Percentiles rank a stretch among this genome's conserved stretches.
Evolutionary conservation across 1,140 invertebrate genomes (phyloP).

Genomic region (Aphelenchoides besseyi): DNA sequence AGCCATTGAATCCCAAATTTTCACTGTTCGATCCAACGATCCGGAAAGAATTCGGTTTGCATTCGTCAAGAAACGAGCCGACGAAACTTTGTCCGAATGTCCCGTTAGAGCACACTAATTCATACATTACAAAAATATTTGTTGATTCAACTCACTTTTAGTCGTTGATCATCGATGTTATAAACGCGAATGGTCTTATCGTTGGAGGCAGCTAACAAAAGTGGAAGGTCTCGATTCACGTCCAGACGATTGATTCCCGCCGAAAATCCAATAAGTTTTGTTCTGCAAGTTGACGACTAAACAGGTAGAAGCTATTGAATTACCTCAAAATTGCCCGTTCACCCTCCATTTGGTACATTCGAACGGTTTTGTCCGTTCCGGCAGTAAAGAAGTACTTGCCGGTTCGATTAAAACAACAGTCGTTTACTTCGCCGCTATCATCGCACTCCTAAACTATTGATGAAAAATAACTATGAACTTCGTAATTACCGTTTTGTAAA

Average conservation of each 20-base stretch:
- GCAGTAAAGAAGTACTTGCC: slow-evolving; percentile 45
- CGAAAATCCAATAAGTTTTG: slow-evolving; percentile 38
- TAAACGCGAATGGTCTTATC: slow-evolving; percentile 37
- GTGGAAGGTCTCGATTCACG: slow-evolving; percentile 29
- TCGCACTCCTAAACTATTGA: slow-evolving; percentile 44
- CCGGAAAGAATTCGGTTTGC: slow-evolving; percentile 41
- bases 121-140: slow-evolving; percentile 19
- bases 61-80: slow-evolving; percentile 30
- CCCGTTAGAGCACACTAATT: slow-evolving; percentile 44
- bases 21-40: slow-evolving; percentile 40
- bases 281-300: slow-evolving; percentile 4
- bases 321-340: not conserved
- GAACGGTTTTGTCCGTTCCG: slow-evolving; percentile 44
- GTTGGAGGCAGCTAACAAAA: slow-evolving; percentile 42
- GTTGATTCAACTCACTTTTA: slow-evolving; percentile 23
- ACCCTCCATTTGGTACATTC: slow-evolving; percentile 32
- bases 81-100: slow-evolving; percentile 44
- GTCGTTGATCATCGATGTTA: slow-evolving; percentile 40
- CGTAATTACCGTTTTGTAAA: slow-evolving; percentile 44
- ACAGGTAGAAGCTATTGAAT: not conserved
- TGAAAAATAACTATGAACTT: slow-evolving; percentile 15
- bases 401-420: slow-evolving; percentile 40
- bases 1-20: slow-evolving; percentile 37
- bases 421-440: slow-evolving; percentile 47
- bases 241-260: slow-evolving; percentile 45